Evolutionary conservation across 1,140 invertebrate genomes (phyloP).

Genomic region (Melanaphis sacchari): DNA sequence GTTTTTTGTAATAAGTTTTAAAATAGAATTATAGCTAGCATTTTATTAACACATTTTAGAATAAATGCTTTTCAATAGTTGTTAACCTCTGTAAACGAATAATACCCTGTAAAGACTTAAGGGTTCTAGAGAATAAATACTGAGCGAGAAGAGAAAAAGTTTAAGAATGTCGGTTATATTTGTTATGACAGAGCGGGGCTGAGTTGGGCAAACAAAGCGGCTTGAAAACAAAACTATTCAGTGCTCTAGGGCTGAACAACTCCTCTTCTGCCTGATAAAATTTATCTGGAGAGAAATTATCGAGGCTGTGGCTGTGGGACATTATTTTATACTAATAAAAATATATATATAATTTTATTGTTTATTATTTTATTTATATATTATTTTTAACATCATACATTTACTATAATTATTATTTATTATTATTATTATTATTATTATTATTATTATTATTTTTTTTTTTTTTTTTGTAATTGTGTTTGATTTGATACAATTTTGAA

Average conservation of each 20-base stretch:
- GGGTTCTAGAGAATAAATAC: constrained; percentile 35
- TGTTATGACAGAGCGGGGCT: constrained; percentile 62
- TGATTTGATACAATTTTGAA: constrained; percentile 30
- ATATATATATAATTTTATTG: constrained; percentile 38
- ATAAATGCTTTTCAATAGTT: neutral
- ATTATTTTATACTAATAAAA: constrained; percentile 31
- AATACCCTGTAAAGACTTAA: constrained; percentile 17
- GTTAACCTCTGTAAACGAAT: neutral
- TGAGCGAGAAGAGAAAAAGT: constrained; percentile 50
- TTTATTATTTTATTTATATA: constrained; percentile 39
- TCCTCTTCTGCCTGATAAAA: constrained; percentile 53
- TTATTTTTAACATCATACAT: constrained; percentile 21
- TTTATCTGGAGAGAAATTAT: constrained; percentile 52
- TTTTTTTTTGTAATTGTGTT: constrained; percentile 37
- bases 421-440: constrained; percentile 43
- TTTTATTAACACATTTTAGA: neutral
- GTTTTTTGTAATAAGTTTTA: neutral
- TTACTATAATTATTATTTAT: constrained; percentile 15
- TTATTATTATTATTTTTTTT: constrained; percentile 30
- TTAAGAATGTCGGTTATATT: constrained; percentile 58
- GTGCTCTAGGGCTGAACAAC: constrained; percentile 67
- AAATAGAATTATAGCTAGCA: neutral
- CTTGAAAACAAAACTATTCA: constrained; percentile 72
- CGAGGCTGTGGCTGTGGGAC: constrained; percentile 56
- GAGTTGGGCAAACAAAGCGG: constrained; percentile 64